phyloP scores from a whole-genome alignment of 2,888 invertebrate genomes.

The Ochlodes sylvanus region DNA sequence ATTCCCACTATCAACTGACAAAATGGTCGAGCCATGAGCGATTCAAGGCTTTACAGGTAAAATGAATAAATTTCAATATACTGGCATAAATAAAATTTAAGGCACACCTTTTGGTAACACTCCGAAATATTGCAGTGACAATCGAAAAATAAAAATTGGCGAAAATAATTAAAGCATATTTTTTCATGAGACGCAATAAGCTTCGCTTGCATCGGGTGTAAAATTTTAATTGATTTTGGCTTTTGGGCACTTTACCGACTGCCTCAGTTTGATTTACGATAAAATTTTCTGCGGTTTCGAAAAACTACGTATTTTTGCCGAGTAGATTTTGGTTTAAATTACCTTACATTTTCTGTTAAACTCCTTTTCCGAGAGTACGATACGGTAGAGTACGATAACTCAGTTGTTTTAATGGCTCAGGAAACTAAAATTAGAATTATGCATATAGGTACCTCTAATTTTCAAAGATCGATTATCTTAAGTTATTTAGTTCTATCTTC shows the following conservation, averaged over 20 bases:
- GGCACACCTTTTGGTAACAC: background rate
- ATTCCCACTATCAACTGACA: too few species aligned
- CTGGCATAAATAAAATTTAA: background rate
- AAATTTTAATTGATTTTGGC: conserved; percentile 38
- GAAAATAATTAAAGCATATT: conserved; percentile 35
- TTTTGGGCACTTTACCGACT: conserved; percentile 34
- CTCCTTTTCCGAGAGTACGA: background rate
- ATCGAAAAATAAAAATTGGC: conserved; percentile 32
- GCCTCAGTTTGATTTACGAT: conserved; percentile 40
- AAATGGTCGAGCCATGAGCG: too few species aligned
- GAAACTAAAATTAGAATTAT: too few species aligned
- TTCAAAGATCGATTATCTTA: too few species aligned
- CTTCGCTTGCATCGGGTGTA: conserved; percentile 36
- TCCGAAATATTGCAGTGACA: conserved; percentile 9
- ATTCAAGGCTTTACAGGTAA: too few species aligned
- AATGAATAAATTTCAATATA: too few species aligned
- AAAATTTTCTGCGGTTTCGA: conserved; percentile 23
- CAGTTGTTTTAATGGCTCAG: too few species aligned
- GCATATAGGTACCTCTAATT: too few species aligned
- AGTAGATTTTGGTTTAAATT: background rate
- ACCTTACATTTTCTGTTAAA: background rate
- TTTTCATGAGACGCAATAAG: conserved; percentile 35
- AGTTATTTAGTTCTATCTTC: background rate
- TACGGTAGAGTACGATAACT: too few species aligned
- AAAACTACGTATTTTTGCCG: background rate